Conservation (phyloP, 2,888 invertebrate species). For the Orthosia gothica region DNA sequence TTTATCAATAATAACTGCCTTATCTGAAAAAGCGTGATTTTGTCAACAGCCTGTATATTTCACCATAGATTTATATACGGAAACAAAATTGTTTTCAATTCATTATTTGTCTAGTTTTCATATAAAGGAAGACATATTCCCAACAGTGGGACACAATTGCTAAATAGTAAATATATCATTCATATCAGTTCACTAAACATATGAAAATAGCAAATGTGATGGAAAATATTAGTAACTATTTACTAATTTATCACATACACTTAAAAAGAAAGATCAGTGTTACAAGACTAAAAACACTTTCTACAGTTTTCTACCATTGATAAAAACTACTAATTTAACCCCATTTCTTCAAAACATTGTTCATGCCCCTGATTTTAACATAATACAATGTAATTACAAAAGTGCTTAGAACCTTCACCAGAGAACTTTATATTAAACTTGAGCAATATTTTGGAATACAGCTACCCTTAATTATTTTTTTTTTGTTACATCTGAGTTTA, state of each 20-base stretch:
- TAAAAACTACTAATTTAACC: constrained; percentile 34
- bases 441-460: constrained; percentile 44
- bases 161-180: not conserved
- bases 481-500: too few relatives aligned
- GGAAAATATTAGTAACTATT: constrained; percentile 26
- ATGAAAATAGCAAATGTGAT: constrained; percentile 33
- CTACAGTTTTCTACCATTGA: constrained; percentile 54
- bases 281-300: constrained; percentile 50
- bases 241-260: constrained; percentile 42
- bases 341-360: constrained; percentile 3
- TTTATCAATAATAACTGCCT: not conserved
- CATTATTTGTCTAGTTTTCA: not conserved
- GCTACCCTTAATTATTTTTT: constrained; percentile 73
- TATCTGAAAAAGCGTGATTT: not conserved
- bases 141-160: not conserved
- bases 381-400: constrained; percentile 32
- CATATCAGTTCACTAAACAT: constrained; percentile 46
- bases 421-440: constrained; percentile 20
- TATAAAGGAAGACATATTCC: not conserved
- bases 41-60: not conserved
- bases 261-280: constrained; percentile 30
- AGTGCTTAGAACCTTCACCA: constrained; percentile 61
- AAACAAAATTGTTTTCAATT: not conserved
- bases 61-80: not conserved
- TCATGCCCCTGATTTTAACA: constrained; percentile 52